phyloP scores from a whole-genome alignment of 1,140 invertebrate genomes.

The Conus betulinus region DNA sequence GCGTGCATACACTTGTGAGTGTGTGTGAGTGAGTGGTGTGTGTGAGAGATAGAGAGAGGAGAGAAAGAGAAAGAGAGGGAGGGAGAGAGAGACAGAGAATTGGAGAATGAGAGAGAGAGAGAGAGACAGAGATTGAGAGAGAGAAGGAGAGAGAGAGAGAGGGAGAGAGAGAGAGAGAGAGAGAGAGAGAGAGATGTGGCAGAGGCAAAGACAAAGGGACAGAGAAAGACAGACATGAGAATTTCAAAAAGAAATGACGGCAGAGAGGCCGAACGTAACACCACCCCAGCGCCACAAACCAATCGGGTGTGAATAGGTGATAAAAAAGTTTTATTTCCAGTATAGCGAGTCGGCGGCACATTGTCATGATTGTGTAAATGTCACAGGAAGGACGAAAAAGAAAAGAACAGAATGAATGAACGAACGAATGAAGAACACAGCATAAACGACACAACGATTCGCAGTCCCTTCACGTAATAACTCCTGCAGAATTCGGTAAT shows the following conservation, averaged over 20 bases:
- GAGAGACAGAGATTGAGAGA: background rate
- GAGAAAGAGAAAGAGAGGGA: background rate
- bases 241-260: no score
- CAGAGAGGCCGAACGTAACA: background rate
- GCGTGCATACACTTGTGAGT: background rate
- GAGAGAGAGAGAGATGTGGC: background rate
- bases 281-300: background rate
- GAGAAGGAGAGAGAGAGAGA: background rate
- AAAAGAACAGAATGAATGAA: background rate
- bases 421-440: background rate
- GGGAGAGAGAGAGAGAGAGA: background rate
- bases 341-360: conserved; percentile 26
- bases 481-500: background rate
- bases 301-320: background rate
- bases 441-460: background rate
- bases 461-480: background rate
- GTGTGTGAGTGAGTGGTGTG: background rate
- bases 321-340: background rate
- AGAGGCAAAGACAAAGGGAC: background rate
- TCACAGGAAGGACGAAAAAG: background rate
- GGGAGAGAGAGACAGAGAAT: background rate
- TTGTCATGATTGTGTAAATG: conserved; percentile 6
- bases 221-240: background rate
- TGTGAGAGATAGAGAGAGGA: background rate
- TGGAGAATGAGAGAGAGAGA: background rate